Evolutionary conservation across 2,797 vertebrate species (phyloP).

Genomic region (Ara ararauna): DNA sequence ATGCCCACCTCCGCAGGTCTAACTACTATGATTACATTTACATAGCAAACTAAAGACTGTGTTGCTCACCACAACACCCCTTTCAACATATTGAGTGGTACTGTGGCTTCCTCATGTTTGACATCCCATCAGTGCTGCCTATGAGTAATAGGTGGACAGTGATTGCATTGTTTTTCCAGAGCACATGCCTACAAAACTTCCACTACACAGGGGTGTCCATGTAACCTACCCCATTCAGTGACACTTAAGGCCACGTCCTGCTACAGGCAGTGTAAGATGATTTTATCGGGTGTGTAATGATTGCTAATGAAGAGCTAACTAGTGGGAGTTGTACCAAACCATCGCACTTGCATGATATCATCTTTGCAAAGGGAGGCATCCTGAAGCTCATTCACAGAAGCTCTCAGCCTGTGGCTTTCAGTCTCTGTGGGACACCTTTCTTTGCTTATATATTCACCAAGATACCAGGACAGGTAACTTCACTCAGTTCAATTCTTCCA

Average conservation of each 20-base stretch:
- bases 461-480: not conserved
- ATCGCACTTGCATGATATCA: constrained; percentile 26
- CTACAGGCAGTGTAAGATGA: not conserved
- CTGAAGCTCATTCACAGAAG: not conserved
- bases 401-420: not conserved
- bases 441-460: not conserved
- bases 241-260: constrained; percentile 46
- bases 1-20: not conserved
- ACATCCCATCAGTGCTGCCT: not conserved
- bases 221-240: not conserved
- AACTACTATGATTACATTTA: not conserved
- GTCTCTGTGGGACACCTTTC: not conserved
- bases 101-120: not conserved
- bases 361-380: constrained; percentile 6
- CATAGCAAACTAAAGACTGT: not conserved
- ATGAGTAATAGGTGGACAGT: not conserved
- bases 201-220: not conserved
- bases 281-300: constrained; percentile 44
- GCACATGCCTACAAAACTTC: not conserved
- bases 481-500: not conserved
- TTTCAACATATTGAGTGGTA: not conserved
- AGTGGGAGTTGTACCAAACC: constrained; percentile 43
- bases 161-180: not conserved
- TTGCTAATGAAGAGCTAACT: constrained; percentile 55
- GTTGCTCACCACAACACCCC: not conserved